Evolutionary conservation across 1,140 invertebrate genomes (phyloP), one percentile per base, ranked within the genome.

Genomic region (Macrobrachium nipponense): DNA sequence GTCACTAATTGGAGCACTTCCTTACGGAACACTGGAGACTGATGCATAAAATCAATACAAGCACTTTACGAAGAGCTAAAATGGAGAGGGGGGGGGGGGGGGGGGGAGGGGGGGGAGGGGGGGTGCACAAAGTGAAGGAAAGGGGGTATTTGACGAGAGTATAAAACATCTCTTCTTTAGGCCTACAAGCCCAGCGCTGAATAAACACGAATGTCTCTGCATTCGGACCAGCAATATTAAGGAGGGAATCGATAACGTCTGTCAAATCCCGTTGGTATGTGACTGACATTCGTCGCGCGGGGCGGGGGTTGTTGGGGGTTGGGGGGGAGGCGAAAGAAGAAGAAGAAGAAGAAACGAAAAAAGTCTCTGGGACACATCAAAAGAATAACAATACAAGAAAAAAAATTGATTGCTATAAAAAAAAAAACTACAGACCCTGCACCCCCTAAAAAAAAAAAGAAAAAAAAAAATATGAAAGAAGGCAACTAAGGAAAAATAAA

Each of bases 271-370:
- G 44, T 51, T 51, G 44, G 44, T 51, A 51, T 51, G 44, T 51
- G 44, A 51, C 44, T 51, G 44, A 51, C 44, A 51, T 51, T 6
- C 44, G 5, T 10, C 44, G 2, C 0, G 27, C 20, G 18, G 66
- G 7, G 11, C 0, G n/a, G 27, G 66, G 7, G 27, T 12, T 2
- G 66, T 2, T 18, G 23, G 64, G 36, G 23, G 51, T 17, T 0
- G 82, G 79, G 51, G 75, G 27, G 20, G 72, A 64, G 11, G 73
- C 23, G 17, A 73, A 66, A 15, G 82, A 70, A 14, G 82, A 68
- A 2, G 81, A 17, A n/a, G 81, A 64, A 15, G 81, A 76, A 15
- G 36, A 77, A 2, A 70, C 43, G 20, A 60, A 83, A 1, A 61
- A 44, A 61, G 80, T 36, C 44, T 51, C 44, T 10, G 5, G 10